Conservation (phyloP, 2,888 invertebrate species). For the Shargacucullia verbasci region DNA sequence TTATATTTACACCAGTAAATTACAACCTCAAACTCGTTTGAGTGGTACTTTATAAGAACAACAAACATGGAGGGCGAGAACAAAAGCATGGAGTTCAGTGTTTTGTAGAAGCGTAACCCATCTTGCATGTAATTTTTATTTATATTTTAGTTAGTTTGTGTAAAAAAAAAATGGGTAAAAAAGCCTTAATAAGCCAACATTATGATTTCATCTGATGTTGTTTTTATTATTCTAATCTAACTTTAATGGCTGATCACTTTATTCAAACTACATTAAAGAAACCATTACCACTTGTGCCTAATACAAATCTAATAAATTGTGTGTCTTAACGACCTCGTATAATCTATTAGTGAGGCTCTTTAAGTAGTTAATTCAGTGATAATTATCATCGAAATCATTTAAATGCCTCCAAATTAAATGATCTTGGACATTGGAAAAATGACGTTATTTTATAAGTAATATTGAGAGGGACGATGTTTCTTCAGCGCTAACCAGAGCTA, state of each 20-base stretch:
- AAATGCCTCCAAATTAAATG: constrained; percentile 36
- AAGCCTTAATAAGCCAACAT: too few relatives aligned
- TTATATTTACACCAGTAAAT: too few relatives aligned
- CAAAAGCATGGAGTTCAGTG: too few relatives aligned
- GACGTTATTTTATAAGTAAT: constrained; percentile 33
- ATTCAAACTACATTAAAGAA: constrained; percentile 41
- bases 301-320: constrained; percentile 42
- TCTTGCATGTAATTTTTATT: too few relatives aligned
- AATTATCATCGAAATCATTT: constrained; percentile 32
- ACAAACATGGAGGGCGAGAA: too few relatives aligned
- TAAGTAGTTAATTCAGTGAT: constrained; percentile 20
- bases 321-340: constrained; percentile 39
- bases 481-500: too few relatives aligned
- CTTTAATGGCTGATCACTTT: constrained; percentile 29
- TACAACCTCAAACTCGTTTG: too few relatives aligned
- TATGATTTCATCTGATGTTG: constrained; percentile 13
- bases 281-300: constrained; percentile 42
- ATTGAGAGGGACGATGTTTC: constrained; percentile 13
- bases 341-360: constrained; percentile 35
- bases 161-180: too few relatives aligned
- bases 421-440: constrained; percentile 24
- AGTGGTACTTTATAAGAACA: too few relatives aligned
- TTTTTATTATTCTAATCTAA: constrained; percentile 21
- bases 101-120: too few relatives aligned
- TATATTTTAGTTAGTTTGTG: too few relatives aligned